Evolutionary conservation across 2,113 vertebrate genomes (phyloP), one percentile per base, ranked within the genome.

Genomic region (Ciconia boyciana): DNA sequence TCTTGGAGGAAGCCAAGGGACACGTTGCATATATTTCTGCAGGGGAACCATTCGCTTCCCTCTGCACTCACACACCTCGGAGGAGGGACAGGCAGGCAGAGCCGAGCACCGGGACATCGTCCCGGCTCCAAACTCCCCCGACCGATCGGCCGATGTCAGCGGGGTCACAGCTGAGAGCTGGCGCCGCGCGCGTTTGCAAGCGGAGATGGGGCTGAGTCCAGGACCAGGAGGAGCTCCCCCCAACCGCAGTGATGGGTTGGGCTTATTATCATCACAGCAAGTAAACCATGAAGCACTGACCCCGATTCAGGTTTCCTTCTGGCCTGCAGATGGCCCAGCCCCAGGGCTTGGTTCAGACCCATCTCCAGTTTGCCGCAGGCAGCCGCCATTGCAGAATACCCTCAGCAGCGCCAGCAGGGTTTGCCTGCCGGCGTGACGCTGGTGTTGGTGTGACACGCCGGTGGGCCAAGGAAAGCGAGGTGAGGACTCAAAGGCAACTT

Each of bases 1-100:
- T 49, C 89, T 64, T 13, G 74, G 92, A 62, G 76, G 74, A 93
- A 94, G 93, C 91, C 86, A 54, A 80, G 93, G 87, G 95, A 81
- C 44, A 22, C 21, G 64, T 77, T 95, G 95, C 94, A 87, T 82
- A 34, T 79, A 75, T 96, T 93, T 94, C 80, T 94, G 54, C 79
- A 76, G 84, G 84, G 44, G 13, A 48, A 14, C 52, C 55, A 2
- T 36, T 25, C 5, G 3, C 80, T 92, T 20, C 81, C 80, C 61
- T 60, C 21, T 3, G 18, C 8, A 4, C 83, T 43, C 72, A 10
- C 62, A 20, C 51, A 4, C 32, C 77, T 65, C 13, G 14, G 36
- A 52, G 34, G 14, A 44, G 74, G 72, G 17, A 77, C 19, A 4
- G 68, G 66, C 13, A 15, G 76, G 68, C 54, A 69, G 62, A 57